A percentile compares a stretch with the other conserved stretches of the same genome.
Evolutionary conservation across 2,888 invertebrate species (phyloP).

Genomic region (Leptinotarsa haldemani): DNA sequence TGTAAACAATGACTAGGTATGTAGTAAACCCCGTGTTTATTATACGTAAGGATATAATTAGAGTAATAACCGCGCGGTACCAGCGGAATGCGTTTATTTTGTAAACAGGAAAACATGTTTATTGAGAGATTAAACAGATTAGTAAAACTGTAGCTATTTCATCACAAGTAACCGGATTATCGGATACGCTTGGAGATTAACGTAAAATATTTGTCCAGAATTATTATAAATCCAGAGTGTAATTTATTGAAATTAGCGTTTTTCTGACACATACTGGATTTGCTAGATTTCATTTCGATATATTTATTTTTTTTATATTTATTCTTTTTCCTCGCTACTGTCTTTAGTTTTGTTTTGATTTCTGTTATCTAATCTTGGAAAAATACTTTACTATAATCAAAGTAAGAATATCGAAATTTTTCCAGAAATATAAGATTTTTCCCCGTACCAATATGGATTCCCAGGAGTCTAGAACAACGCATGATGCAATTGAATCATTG

Average conservation of each 20-base stretch:
- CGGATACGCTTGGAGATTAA: neutral
- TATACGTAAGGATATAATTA: neutral
- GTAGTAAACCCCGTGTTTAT: neutral
- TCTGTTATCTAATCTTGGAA: no score
- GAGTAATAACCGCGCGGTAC: neutral
- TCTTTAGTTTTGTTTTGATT: no score
- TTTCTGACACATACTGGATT: no score
- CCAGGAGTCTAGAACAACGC: no score
- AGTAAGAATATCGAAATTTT: no score
- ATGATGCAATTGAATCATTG: no score
- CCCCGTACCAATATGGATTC: no score
- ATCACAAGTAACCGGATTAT: neutral
- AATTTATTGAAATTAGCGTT: neutral
- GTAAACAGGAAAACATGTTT: slow-evolving; percentile 13
- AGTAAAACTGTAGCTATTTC: neutral
- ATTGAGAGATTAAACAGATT: slow-evolving; percentile 4
- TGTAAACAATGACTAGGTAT: neutral
- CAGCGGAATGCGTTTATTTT: neutral
- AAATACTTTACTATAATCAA: no score
- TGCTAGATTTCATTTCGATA: neutral
- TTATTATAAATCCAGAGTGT: neutral
- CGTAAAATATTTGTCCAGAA: neutral
- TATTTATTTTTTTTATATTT: no score
- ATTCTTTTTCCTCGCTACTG: no score
- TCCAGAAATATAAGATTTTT: no score